Evolutionary conservation across 2,797 vertebrate genomes (phyloP), one percentile per base, ranked within the genome.

Genomic region (Phylloscopus collybita): DNA sequence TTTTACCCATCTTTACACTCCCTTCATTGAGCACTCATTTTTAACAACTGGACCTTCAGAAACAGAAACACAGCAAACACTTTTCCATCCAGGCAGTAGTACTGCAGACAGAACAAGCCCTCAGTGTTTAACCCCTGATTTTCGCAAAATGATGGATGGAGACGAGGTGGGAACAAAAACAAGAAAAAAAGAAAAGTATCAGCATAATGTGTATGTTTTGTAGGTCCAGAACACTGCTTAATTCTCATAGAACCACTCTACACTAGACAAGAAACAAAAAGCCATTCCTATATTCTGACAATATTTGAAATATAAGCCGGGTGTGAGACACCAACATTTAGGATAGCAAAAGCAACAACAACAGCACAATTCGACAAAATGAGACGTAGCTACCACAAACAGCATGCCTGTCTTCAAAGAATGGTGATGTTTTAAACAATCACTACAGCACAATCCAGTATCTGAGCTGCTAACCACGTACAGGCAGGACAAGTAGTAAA

Each of bases 41-140:
- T 44, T 50, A 88, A 75, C 6, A 75, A 66, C 21, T 45, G 21
- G 42, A 81, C 27, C 59, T 61, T 42, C 50, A 57, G 57, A 86
- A 81, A 10, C 19, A 67, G 53, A 92, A 78, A 73, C 22, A 67
- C 4, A 34, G 20, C 38, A 72, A 91, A 57, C 6, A 32, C 18
- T 44, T 57, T 72, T 51, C 23, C 21, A 36, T 17, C 4, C 17
- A 84, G 16, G 45, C n/a, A 70, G 6, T 5, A 49, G 7, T 11
- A 53, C 0, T 67, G 45, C 42, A 81, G 36, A 78, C 9, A 86
- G 18, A 78, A 60, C 13, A 54, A 34, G 11, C 27, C 27, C 29
- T 80, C 0, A 0, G 22, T 78, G 18, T 64, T 40, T 44, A 78
- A 49, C 29, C 67, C 38, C 7, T 0, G 2, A 50, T 22, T 57